These are phyloP conservation scores for Buphagus erythrorhynchus DNA, from an alignment of 2,797 vertebrate genomes.

Conservation along the genomic window DNA sequence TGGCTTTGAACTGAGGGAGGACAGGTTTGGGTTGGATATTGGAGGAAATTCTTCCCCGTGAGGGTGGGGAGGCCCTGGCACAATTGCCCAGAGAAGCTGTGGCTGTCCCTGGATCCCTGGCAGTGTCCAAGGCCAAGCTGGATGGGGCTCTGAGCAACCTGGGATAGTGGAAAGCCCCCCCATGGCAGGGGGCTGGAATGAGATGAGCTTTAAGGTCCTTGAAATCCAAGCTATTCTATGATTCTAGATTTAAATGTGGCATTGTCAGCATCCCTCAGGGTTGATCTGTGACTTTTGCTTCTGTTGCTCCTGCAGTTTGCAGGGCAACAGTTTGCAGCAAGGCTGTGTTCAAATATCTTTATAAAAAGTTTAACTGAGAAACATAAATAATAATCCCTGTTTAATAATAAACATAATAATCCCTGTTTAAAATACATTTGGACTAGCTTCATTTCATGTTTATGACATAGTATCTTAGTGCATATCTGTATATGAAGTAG, in stretches of 20 bases:
- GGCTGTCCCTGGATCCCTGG: neutral
- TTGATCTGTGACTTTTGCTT: neutral
- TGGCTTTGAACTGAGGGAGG: neutral
- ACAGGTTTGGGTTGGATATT: neutral
- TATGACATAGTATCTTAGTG: fast-evolving
- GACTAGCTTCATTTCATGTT: fast-evolving
- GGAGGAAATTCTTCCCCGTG: neutral
- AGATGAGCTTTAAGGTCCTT: neutral
- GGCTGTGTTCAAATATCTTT: neutral
- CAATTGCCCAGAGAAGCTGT: neutral
- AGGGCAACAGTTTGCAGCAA: neutral
- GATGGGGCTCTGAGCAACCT: neutral
- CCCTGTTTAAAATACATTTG: neutral
- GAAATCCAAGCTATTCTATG: neutral
- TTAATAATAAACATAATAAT: neutral
- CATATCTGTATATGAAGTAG: neutral
- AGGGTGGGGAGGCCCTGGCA: neutral
- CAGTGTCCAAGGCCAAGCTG: neutral
- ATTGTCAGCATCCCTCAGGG: neutral
- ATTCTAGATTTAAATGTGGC: neutral
- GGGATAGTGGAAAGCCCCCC: neutral
- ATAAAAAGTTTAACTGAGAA: neutral
- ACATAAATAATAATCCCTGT: neutral
- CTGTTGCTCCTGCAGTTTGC: neutral
- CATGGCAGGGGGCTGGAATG: fast-evolving